Conservation (phyloP, 2,113 vertebrate genomes). For the Eolophus roseicapilla region DNA sequence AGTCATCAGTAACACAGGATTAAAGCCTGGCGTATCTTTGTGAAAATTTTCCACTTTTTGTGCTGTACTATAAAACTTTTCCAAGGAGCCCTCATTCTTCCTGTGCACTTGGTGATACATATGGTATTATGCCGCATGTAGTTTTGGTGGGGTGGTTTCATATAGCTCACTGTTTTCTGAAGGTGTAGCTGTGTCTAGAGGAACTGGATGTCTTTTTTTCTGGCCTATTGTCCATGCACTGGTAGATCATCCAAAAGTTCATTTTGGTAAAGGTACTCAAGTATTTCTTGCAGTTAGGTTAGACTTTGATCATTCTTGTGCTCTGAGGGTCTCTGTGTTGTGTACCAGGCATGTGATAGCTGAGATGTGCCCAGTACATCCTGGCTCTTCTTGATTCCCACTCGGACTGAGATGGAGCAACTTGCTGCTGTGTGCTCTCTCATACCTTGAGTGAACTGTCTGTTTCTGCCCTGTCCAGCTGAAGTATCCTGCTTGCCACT, state of each 20-base stretch:
- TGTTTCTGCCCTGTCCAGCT: background rate
- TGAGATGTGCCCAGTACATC: background rate
- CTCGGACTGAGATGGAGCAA: background rate
- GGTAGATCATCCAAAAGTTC: background rate
- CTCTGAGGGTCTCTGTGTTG: background rate
- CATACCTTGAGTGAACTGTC: background rate
- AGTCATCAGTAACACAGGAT: background rate
- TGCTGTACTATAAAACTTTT: background rate
- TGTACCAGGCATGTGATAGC: accelerated
- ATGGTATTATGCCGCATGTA: background rate
- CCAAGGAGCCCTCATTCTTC: background rate
- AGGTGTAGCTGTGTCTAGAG: background rate
- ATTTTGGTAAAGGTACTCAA: background rate
- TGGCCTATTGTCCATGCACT: background rate
- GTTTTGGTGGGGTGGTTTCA: background rate
- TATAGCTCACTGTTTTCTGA: background rate
- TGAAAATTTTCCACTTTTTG: background rate
- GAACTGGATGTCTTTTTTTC: background rate
- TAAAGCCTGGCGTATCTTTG: background rate
- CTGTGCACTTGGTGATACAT: background rate
- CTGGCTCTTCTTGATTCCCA: background rate
- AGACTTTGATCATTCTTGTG: background rate
- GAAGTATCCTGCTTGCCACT: background rate
- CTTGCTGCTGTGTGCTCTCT: background rate
- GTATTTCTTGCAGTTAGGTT: background rate